phyloP scores from a whole-genome alignment of 2,888 invertebrate species.

The Didymodactylos carnosus region DNA sequence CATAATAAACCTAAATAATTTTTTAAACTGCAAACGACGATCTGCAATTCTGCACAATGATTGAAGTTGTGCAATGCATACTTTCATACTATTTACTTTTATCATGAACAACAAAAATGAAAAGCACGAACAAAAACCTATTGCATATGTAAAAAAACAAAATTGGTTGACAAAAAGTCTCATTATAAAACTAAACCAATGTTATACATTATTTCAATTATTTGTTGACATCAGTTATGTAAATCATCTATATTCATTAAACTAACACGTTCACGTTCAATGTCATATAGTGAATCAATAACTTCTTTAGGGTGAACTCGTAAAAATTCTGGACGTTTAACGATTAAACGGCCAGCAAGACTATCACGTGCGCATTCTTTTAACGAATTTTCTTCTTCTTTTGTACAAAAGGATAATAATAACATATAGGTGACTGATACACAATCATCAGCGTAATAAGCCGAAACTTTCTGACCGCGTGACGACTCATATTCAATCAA shows the following conservation, averaged over 20 bases:
- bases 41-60: too few species aligned
- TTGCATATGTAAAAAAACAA: too few species aligned
- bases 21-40: too few species aligned
- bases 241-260: background rate
- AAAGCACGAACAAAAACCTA: too few species aligned
- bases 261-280: background rate
- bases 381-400: background rate
- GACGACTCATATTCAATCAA: background rate
- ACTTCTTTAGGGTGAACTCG: background rate
- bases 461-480: background rate
- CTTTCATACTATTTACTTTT: too few species aligned
- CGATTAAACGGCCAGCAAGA: background rate
- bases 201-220: too few species aligned
- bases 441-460: background rate
- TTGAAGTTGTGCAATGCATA: too few species aligned
- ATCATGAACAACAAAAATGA: too few species aligned
- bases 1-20: too few species aligned
- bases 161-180: too few species aligned
- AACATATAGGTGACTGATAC: background rate
- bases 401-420: background rate
- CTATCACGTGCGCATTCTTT: background rate
- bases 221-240: background rate
- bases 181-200: too few species aligned
- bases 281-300: background rate
- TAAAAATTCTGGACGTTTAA: background rate